A percentile compares a stretch with the other conserved stretches of the same genome.
Conservation (phyloP, 2,113 vertebrate species). For the Addax nasomaculatus region DNA sequence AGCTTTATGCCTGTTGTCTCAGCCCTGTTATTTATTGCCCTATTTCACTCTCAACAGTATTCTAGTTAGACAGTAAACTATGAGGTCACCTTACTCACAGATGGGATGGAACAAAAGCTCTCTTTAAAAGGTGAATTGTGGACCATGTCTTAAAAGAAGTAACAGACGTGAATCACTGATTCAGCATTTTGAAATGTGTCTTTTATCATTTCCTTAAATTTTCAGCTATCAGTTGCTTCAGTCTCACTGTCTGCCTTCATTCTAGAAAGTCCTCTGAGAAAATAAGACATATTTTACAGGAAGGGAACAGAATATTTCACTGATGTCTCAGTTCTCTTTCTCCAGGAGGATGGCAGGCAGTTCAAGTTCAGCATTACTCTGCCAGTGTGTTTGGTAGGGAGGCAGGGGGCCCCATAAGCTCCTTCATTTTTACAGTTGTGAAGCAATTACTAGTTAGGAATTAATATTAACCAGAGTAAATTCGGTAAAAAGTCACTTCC, state of each 20-base stretch:
- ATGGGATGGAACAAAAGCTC: neutral
- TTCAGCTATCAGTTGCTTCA: neutral
- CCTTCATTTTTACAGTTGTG: constrained; percentile 45
- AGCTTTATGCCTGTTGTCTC: neutral
- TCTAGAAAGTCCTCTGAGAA: neutral
- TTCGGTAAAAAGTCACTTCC: constrained; percentile 72
- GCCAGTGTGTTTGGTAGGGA: neutral
- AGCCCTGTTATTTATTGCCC: constrained; percentile 37
- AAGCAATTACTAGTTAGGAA: constrained; percentile 55
- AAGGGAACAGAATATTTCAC: neutral
- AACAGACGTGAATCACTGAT: constrained; percentile 20
- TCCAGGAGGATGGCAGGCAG: neutral
- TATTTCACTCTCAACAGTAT: constrained; percentile 2
- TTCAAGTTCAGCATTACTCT: neutral
- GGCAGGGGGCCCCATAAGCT: neutral
- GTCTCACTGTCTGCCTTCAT: neutral
- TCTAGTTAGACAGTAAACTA: constrained; percentile 32
- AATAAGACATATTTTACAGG: constrained; percentile 2
- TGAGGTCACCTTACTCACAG: constrained; percentile 59
- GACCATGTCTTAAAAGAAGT: constrained; percentile 28
- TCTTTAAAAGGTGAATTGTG: constrained; percentile 42
- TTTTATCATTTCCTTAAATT: constrained; percentile 44
- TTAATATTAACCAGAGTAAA: constrained; percentile 69
- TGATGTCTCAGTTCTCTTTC: neutral
- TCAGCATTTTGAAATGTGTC: constrained; percentile 13